Evolutionary conservation across 2,113 vertebrate species (phyloP).

Genomic region (Aleadryas rufinucha): DNA sequence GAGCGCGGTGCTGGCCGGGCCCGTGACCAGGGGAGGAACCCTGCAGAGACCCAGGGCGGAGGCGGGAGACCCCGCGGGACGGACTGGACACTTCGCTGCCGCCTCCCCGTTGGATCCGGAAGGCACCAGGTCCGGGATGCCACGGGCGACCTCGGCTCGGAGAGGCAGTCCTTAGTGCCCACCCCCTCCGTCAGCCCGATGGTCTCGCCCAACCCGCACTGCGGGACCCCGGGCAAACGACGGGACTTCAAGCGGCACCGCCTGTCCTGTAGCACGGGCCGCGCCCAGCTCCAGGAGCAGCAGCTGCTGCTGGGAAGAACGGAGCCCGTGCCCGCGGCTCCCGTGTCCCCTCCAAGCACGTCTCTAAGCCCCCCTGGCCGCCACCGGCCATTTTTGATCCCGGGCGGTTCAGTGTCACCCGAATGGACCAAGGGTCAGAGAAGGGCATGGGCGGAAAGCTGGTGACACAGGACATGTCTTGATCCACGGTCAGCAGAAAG

Average conservation of each 20-base stretch:
- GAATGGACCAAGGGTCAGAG: fast-evolving
- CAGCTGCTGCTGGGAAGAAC: not conserved
- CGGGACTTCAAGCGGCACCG: fast-evolving
- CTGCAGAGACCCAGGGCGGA: fast-evolving
- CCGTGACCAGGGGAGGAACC: fast-evolving
- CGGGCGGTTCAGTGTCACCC: fast-evolving
- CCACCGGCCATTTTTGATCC: not conserved
- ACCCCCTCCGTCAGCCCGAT: fast-evolving
- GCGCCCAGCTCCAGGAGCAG: fast-evolving
- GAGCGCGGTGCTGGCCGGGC: fast-evolving
- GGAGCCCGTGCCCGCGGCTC: no score
- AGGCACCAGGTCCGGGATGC: fast-evolving
- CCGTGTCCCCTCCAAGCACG: fast-evolving
- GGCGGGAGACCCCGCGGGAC: fast-evolving
- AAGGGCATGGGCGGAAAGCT: fast-evolving
- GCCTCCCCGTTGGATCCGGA: no score
- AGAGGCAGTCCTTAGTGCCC: fast-evolving
- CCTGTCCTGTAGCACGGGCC: fast-evolving
- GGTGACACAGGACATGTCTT: not conserved
- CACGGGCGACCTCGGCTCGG: fast-evolving
- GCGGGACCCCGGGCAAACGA: fast-evolving
- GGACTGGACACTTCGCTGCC: fast-evolving
- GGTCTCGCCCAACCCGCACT: no score
- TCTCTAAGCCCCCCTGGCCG: fast-evolving
- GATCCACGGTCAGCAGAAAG: not conserved